Conservation (phyloP, 2,797 vertebrate species). For the Poecilia picta region DNA sequence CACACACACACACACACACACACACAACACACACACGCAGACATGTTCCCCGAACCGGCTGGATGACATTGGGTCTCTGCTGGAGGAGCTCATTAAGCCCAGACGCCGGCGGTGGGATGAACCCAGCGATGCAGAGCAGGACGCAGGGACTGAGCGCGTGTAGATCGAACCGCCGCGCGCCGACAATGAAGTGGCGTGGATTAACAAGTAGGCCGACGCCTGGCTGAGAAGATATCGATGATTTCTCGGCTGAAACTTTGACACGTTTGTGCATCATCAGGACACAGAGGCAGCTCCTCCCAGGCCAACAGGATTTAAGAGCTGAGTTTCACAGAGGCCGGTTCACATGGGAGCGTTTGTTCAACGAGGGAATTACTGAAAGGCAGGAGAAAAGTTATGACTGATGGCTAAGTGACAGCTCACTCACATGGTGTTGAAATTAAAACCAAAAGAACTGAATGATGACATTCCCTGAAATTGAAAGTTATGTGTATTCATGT, state of each 20-base stretch:
- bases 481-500: not conserved
- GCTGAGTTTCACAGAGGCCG: not conserved
- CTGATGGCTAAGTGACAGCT: conserved; percentile 8
- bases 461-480: not conserved
- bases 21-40: conserved; percentile 1
- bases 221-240: conserved; percentile 35
- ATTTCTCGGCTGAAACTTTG: not conserved
- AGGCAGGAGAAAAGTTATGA: not conserved
- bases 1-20: conserved; percentile 7
- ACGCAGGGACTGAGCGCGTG: conserved; percentile 8
- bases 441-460: not conserved
- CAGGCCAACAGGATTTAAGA: conserved; percentile 1
- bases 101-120: conserved; percentile 41
- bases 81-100: conserved; percentile 63
- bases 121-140: conserved; percentile 38
- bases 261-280: not conserved
- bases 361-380: not conserved
- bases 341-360: not conserved
- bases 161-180: conserved; percentile 23
- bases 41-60: not conserved
- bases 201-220: conserved; percentile 41
- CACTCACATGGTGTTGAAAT: not conserved
- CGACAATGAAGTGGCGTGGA: conserved; percentile 27
- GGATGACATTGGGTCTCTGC: conserved; percentile 52
- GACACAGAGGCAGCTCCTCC: not conserved